These are phyloP conservation scores for Calyptommatus sinebrachiatus DNA, from an alignment of 2,113 vertebrate species.

Conservation along the genomic window DNA sequence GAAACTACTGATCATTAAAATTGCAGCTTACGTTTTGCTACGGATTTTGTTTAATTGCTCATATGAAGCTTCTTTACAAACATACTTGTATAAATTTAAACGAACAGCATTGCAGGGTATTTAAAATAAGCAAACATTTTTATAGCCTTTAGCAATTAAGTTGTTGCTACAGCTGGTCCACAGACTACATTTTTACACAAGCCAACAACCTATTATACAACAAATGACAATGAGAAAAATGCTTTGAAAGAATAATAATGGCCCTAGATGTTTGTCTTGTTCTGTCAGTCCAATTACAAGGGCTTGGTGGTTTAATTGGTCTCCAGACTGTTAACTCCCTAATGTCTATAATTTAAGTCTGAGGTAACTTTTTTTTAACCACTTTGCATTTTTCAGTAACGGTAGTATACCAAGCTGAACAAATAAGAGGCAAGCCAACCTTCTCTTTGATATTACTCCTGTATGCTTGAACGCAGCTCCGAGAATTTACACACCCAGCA, in stretches of 20 bases:
- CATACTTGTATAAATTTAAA: constrained; percentile 45
- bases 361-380: constrained; percentile 18
- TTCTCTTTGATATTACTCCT: constrained; percentile 18
- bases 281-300: constrained; percentile 18
- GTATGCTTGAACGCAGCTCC: not conserved
- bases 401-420: not conserved
- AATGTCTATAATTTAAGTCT: not conserved
- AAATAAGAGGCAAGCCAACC: not conserved
- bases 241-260: constrained; percentile 47
- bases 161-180: constrained; percentile 56
- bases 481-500: constrained; percentile 22
- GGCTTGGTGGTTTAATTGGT: constrained; percentile 38
- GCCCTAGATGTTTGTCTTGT: constrained; percentile 22
- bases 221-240: constrained; percentile 49
- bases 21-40: constrained; percentile 1
- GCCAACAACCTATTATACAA: constrained; percentile 43
- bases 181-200: constrained; percentile 42
- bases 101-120: constrained; percentile 25
- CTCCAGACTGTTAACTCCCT: constrained; percentile 3
- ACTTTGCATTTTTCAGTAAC: not conserved
- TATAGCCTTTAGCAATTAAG: constrained; percentile 49
- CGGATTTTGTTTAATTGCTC: constrained; percentile 21
- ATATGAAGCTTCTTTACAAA: constrained; percentile 34
- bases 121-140: constrained; percentile 47
- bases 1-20: constrained; percentile 18